Evolutionary conservation across 2,797 vertebrate species (phyloP), one percentile per base, ranked within the genome.

Genomic region (Micromesistius poutassou): DNA sequence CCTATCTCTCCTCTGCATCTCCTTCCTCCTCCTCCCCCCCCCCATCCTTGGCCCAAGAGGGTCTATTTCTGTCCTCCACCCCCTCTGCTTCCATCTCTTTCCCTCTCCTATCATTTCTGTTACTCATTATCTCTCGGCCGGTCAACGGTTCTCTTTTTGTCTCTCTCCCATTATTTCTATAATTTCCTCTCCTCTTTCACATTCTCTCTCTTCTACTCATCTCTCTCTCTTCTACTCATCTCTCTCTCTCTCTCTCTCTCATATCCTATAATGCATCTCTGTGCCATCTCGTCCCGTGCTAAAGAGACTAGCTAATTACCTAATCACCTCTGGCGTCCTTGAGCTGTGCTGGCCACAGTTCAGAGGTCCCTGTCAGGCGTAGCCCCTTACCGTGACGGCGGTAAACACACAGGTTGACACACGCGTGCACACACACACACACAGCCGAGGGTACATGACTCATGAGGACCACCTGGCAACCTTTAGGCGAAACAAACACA

Each of bases 301-400:
- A 35, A 74, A 77, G 46, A 16, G 81, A 72, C 72, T 28, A 77
- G 68, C 50, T 87, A 80, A 87, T 87, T 85, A 79, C 28, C 66
- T 31, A 31, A 80, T 82, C 73, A 79, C 78, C 76, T 62, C 50
- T 72, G 40, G 40, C 76, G 73, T 77, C 80, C 55, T 83, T 62
- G 73, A 80, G 36, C 72, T 70, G 75, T 70, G 75, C 68, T 78
- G 42, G 46, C 36, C 74, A 38, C 50, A 68, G 82, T 35, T 84
- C 78, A 81, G 66, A 85, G 78, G 76, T 78, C 74, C 80, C 73
- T 83, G 82, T 81, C 35, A 42, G 13, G 13, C 42, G 76, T n/a
- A 72, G 35, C 72, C 46, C 25, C 12, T 76, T 82, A 74, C 30
- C 5, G 46, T 19, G 5, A 50, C 5, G 22, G 10, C 13, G 33